A percentile compares a stretch with the other conserved stretches of the same genome.
These are phyloP conservation scores for Xiphorhynchus elegans DNA, from an alignment of 2,113 vertebrate genomes.

Conservation along the genomic window DNA sequence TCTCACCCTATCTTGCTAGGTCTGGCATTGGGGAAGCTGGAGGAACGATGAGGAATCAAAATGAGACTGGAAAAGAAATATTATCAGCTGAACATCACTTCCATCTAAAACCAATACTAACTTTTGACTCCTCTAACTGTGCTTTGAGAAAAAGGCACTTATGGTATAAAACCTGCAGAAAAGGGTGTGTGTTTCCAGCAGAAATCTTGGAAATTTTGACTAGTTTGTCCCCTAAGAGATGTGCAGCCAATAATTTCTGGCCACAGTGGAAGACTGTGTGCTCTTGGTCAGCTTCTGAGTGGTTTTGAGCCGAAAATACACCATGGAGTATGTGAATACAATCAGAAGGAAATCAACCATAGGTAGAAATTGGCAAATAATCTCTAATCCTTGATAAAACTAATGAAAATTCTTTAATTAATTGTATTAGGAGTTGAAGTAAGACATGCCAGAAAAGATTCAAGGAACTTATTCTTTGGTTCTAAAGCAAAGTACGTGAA, in stretches of 20 bases:
- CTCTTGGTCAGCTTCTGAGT: background rate
- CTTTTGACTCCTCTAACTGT: no score
- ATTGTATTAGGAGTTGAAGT: background rate
- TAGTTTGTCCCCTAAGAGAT: background rate
- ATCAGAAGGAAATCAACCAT: background rate
- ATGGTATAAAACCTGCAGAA: background rate
- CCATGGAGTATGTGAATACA: fast-evolving
- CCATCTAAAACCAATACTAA: background rate
- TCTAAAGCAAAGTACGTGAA: background rate
- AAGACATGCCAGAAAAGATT: background rate
- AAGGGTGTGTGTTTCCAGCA: background rate
- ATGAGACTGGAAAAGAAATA: background rate
- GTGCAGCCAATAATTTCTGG: background rate
- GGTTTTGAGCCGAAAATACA: background rate
- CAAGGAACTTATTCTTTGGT: background rate
- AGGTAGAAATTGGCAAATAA: background rate
- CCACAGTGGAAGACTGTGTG: background rate
- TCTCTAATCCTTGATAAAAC: background rate
- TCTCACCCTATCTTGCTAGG: background rate
- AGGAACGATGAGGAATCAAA: background rate
- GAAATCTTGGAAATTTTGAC: background rate
- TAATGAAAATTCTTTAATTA: background rate
- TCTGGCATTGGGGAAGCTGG: background rate
- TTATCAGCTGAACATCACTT: background rate
- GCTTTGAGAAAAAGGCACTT: background rate